Evolutionary conservation across 2,797 vertebrate genomes (phyloP).

Genomic region (Cyclopterus lumpus): DNA sequence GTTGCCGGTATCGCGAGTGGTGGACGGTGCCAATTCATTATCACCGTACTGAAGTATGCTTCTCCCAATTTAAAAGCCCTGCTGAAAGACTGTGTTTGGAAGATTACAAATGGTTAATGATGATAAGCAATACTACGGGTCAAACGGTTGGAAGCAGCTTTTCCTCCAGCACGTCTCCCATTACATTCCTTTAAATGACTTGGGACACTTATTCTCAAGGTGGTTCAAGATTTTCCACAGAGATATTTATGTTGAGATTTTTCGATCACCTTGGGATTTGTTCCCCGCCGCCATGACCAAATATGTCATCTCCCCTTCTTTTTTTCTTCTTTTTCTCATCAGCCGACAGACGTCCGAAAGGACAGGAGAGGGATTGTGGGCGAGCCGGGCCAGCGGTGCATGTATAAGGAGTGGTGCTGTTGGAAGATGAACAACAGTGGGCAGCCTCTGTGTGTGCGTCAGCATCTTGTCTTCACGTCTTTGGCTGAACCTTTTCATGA

Average conservation of each 20-base stretch:
- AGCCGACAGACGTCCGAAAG: slow-evolving; percentile 24
- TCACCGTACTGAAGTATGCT: neutral
- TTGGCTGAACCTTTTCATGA: slow-evolving; percentile 15
- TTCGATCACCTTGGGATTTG: slow-evolving; percentile 50
- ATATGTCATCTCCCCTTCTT: slow-evolving; percentile 44
- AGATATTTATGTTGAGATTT: slow-evolving; percentile 37
- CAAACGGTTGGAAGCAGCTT: slow-evolving; percentile 7
- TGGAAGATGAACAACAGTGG: slow-evolving; percentile 39
- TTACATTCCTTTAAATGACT: slow-evolving; percentile 40
- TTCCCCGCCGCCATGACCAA: slow-evolving; percentile 41
- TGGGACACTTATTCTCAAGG: slow-evolving; percentile 26
- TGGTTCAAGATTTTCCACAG: slow-evolving; percentile 46
- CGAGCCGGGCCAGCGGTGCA: slow-evolving; percentile 28
- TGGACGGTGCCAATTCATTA: slow-evolving; percentile 22
- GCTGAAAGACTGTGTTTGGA: slow-evolving; percentile 12
- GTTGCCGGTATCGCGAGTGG: neutral
- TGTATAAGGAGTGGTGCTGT: slow-evolving; percentile 40
- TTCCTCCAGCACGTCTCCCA: slow-evolving; percentile 10
- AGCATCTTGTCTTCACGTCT: slow-evolving; percentile 5
- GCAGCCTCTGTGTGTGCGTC: slow-evolving; percentile 7
- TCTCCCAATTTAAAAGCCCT: neutral
- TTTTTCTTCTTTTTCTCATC: slow-evolving; percentile 19
- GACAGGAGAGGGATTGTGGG: slow-evolving; percentile 43
- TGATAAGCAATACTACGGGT: slow-evolving; percentile 3
- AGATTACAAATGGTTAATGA: slow-evolving; percentile 6